Evolutionary conservation across 2,797 vertebrate genomes (phyloP).

Genomic region (Notolepis coatsorum): DNA sequence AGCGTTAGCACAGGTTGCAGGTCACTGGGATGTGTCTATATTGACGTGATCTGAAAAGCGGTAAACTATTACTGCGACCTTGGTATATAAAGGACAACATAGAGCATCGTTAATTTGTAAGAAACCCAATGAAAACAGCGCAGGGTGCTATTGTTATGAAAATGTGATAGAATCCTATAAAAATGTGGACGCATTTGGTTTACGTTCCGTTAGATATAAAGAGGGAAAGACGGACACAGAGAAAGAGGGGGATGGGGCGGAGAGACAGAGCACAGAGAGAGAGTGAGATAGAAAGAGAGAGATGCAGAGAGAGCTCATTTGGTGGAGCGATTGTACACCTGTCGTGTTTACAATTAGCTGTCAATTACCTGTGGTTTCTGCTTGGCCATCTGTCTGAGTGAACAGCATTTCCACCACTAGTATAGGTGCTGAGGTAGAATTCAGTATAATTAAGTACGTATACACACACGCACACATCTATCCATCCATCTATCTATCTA

Average conservation of each 20-base stretch:
- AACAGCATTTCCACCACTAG: conserved; percentile 38
- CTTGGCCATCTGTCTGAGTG: conserved; percentile 68
- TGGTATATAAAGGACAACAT: no score
- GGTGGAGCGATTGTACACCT: conserved; percentile 48
- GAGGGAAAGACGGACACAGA: background rate
- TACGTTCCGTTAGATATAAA: no score
- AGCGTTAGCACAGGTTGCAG: no score
- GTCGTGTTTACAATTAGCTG: conserved; percentile 61
- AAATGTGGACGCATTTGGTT: no score
- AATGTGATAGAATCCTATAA: no score
- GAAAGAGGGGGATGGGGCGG: conserved; percentile 7
- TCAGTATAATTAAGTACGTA: conserved; percentile 11
- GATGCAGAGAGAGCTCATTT: conserved; percentile 50
- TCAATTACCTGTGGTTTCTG: conserved; percentile 59
- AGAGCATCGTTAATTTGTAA: no score
- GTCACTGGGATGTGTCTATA: no score
- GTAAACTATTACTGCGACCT: no score
- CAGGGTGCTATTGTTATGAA: no score
- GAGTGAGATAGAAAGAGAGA: background rate
- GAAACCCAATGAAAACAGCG: no score
- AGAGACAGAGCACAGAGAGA: background rate
- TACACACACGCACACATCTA: conserved; percentile 7
- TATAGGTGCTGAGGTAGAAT: conserved; percentile 26
- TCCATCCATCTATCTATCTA: no score
- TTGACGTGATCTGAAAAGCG: no score